Evolutionary conservation across 2,113 vertebrate species (phyloP).

Genomic region (Gasterosteus nipponicus): DNA sequence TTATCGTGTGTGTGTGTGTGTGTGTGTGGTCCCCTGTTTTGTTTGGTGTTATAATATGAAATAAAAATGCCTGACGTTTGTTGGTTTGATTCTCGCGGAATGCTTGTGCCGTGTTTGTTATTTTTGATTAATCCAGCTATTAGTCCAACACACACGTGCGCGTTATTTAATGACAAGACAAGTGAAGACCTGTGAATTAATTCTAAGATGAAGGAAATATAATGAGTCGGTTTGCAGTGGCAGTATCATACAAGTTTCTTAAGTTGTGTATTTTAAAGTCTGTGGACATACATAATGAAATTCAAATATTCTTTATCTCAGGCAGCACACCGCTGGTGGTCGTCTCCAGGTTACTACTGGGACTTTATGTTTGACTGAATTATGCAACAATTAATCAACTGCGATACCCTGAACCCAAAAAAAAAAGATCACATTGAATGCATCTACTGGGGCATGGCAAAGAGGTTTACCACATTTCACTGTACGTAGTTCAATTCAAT

Average conservation of each 20-base stretch:
- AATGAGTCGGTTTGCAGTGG: not conserved
- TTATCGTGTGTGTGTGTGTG: slow-evolving; percentile 3
- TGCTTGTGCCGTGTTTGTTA: no score
- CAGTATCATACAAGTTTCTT: not conserved
- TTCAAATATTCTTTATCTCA: not conserved
- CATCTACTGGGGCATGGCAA: not conserved
- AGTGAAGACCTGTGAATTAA: slow-evolving; percentile 1
- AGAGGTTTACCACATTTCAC: slow-evolving; percentile 31
- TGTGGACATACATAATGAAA: not conserved
- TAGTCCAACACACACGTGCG: no score
- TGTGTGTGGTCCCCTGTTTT: not conserved
- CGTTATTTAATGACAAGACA: not conserved
- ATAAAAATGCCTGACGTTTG: not conserved
- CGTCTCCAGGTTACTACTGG: not conserved
- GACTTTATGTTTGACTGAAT: not conserved
- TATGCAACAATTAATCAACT: not conserved
- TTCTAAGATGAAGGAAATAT: not conserved
- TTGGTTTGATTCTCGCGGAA: not conserved
- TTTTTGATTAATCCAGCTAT: no score
- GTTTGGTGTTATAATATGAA: not conserved
- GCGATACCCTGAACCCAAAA: not conserved
- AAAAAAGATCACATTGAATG: slow-evolving; percentile 5
- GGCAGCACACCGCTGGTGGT: slow-evolving; percentile 17
- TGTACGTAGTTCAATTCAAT: slow-evolving; percentile 20
- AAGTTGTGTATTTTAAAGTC: not conserved